Conservation (phyloP, 2,797 vertebrate species). For the Falco berigora region DNA sequence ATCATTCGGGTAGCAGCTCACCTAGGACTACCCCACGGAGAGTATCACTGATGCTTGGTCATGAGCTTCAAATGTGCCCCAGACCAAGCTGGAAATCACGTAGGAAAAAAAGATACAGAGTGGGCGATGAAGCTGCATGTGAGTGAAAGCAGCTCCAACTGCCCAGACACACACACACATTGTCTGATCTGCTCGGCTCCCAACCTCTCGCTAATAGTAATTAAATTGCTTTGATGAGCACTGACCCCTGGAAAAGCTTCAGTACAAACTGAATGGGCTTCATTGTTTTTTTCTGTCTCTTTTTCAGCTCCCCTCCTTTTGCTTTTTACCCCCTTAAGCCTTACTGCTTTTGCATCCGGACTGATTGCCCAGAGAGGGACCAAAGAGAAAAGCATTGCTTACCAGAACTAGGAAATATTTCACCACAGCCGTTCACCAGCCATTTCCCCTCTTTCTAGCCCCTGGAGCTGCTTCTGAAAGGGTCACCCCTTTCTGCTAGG, state of each 20-base stretch:
- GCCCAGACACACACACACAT: neutral
- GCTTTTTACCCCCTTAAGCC: neutral
- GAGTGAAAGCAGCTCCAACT: neutral
- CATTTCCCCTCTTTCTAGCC: slow-evolving; percentile 6
- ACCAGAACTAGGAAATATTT: slow-evolving; percentile 65
- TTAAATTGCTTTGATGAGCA: neutral
- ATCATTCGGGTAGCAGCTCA: neutral
- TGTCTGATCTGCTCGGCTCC: neutral
- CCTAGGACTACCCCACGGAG: neutral
- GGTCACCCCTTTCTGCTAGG: slow-evolving; percentile 69
- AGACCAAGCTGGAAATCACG: neutral
- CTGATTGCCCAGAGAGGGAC: neutral
- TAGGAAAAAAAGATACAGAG: neutral
- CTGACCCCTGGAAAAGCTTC: neutral
- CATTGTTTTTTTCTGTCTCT: neutral
- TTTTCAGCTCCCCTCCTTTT: neutral
- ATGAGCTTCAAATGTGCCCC: neutral
- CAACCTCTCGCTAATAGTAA: neutral
- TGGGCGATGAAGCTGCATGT: neutral
- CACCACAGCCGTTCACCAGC: slow-evolving; percentile 21
- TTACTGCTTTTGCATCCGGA: neutral
- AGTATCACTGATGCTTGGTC: neutral
- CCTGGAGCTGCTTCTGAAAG: slow-evolving; percentile 63
- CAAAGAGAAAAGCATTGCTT: slow-evolving; percentile 64
- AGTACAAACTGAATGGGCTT: neutral